Evolutionary conservation across 1,140 invertebrate species (phyloP).

Genomic region (Lucilia cuprina): DNA sequence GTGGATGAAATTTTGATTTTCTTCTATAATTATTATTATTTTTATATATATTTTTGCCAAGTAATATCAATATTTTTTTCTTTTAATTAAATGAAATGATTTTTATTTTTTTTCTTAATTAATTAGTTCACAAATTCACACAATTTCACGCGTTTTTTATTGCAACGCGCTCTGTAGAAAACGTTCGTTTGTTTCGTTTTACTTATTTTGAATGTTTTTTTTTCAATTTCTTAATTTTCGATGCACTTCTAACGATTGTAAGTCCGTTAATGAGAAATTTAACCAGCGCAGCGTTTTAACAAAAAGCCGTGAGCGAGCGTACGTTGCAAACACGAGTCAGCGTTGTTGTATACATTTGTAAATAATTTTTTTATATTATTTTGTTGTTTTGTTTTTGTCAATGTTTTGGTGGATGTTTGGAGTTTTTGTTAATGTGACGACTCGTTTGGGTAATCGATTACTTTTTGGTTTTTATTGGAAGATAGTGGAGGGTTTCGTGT

Average conservation of each 20-base stretch:
- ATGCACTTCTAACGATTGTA: slow-evolving; percentile 31
- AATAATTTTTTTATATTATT: background rate
- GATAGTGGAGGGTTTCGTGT: background rate
- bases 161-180: background rate
- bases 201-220: background rate
- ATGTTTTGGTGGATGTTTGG: background rate
- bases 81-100: background rate
- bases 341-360: slow-evolving; percentile 2
- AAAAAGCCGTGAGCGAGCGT: background rate
- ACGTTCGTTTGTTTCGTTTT: slow-evolving; percentile 7
- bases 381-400: background rate
- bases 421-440: background rate
- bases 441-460: background rate
- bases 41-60: background rate
- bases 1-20: background rate
- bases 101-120: background rate
- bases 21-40: background rate
- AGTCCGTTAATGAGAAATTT: slow-evolving; percentile 23
- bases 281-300: slow-evolving; percentile 22
- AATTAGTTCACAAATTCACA: background rate
- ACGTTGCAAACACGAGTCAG: background rate
- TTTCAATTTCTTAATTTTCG: background rate
- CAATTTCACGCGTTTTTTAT: background rate
- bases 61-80: background rate
- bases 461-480: background rate